Evolutionary conservation across 2,113 vertebrate genomes (phyloP).

Genomic region (Phalacrocorax brasilianus): DNA sequence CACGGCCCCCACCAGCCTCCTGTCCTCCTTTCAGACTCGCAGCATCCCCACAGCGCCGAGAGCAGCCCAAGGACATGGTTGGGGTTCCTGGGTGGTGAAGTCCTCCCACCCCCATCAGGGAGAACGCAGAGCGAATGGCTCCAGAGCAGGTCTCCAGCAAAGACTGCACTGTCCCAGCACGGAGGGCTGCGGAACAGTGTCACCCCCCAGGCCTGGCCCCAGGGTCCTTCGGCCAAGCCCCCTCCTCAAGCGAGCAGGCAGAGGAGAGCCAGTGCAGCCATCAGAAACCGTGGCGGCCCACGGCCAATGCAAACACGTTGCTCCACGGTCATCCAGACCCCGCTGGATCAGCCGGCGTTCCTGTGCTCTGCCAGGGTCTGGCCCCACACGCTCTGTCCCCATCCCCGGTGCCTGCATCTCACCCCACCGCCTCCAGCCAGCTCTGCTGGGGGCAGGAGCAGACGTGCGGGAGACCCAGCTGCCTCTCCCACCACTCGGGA

Average conservation of each 20-base stretch:
- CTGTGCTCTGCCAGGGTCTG: accelerated
- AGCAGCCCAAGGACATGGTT: not conserved
- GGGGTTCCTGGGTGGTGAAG: not conserved
- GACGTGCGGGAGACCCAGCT: not conserved
- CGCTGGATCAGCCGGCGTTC: not conserved
- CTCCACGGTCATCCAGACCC: not conserved
- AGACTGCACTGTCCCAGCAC: accelerated
- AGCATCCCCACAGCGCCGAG: not conserved
- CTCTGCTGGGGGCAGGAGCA: not conserved
- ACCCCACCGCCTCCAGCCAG: not conserved
- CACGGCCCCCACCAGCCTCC: not conserved
- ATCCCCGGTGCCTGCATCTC: not conserved
- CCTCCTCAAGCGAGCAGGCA: not conserved
- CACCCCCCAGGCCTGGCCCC: not conserved
- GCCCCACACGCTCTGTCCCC: not conserved
- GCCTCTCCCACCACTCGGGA: not conserved
- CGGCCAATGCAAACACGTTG: accelerated
- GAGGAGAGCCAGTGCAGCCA: not conserved
- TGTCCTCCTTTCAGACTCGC: not conserved
- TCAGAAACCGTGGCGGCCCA: not conserved
- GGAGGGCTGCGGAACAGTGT: not conserved
- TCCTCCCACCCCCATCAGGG: not conserved
- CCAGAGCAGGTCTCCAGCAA: not conserved
- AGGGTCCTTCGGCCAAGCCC: not conserved
- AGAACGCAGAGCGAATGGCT: not conserved